Evolutionary conservation across 2,113 vertebrate species (phyloP), one percentile per base, ranked within the genome.

Genomic region (Sylvilagus bachmani): DNA sequence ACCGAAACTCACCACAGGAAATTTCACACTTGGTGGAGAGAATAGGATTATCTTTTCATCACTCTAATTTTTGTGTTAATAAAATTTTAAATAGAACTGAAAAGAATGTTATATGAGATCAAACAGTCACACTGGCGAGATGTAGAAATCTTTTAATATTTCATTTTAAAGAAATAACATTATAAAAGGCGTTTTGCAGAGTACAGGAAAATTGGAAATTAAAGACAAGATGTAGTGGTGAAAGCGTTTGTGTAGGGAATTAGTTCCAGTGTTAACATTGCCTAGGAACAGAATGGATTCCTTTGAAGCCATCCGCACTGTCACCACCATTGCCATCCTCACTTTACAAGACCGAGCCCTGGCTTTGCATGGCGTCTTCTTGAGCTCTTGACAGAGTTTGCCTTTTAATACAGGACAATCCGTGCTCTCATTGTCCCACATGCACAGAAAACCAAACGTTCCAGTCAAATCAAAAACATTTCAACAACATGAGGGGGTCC

Each of bases 41-140:
- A 94, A 96, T 31, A 73, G 87, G 84, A 87, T 90, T 93, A 90
- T 92, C 79, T 96, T 96, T 91, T 89, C 33, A 94, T 90, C 71
- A 91, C 33, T 87, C 38, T 73, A 94, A 94, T 93, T 93, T 96
- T 92, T 91, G 67, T 66, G 66, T 82, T 95, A 95, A 84, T 84
- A 92, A 87, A 95, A 94, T 7, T 92, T 93, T 97, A 96, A 93
- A 87, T 90, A 49, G 58, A 73, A 81, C 58, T 80, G 36, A 75
- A 87, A 66, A 38, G 31, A 55, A 86, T 22, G 31, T 81, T 89
- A 93, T 55, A 75, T 25, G 9, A 62, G 71, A 77, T 93, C 71
- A 95, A 96, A 67, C 21, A 4, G 75, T 91, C 87, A 97, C 83
- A 55, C 61, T 78, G 44, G 38, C 69, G 64, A 95, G 80, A 95